Evolutionary conservation across 2,797 vertebrate species (phyloP), one percentile per base, ranked within the genome.

Genomic region (Tenualosa ilisha): DNA sequence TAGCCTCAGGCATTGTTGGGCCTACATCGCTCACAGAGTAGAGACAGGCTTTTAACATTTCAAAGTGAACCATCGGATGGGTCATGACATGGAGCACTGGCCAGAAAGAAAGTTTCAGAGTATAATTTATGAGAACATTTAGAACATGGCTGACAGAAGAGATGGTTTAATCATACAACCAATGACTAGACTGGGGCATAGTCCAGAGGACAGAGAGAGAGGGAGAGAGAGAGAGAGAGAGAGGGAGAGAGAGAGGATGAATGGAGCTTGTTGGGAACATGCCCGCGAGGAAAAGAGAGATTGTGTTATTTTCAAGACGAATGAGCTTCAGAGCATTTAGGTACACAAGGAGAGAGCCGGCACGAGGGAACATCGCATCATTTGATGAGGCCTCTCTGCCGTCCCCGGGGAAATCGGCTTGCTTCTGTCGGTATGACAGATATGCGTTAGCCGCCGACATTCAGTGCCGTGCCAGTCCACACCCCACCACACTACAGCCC

Each of bases 261-360:
- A 95, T 94, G 92, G 93, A 89, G 89, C 89, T 89, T 87, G 90
- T 91, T 91, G 91, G 91, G 93, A 89, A 91, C 90, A 91, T 91
- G 92, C 92, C 93, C 93, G 93, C 90, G 85, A 93, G 92, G 92
- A 87, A 86, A 88, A 89, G 86, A 91, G 87, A 87, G 90, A 95
- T 94, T 94, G 94, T 90, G 92, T 94, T 94, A 95, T 95, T 95
- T 94, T 93, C 93, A 93, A 95, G 94, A 95, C 92, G 92, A 94
- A 96, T 95, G 94, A 93, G 92, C 92, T 93, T 93, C 79, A 85
- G 91, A 93, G 94, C 93, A 95, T 95, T 95, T 94, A 94, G 94
- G 94, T 93, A 95, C 94, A 95, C 94, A 94, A 94, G 68, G 93
- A 95, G 93, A 94, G 94, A 94, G 92, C 93, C 93, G 94, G 91